Conservation (phyloP, 2,888 invertebrate genomes). For the Trichogramma evanescens region DNA sequence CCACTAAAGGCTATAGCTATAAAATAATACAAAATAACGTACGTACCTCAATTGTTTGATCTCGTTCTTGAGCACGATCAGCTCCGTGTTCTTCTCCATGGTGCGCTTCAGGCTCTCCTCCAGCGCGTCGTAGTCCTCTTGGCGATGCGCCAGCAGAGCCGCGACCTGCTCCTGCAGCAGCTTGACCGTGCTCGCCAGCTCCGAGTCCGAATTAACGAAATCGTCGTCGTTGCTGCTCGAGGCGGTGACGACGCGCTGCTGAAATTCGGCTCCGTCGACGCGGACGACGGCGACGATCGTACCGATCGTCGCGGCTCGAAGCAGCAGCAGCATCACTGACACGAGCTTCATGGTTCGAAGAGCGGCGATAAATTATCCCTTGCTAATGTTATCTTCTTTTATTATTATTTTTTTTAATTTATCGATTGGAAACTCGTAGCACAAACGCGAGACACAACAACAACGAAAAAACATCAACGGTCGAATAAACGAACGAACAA, state of each 20-base stretch:
- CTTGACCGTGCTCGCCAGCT: conserved; percentile 46
- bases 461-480: no score
- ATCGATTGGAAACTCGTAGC: no score
- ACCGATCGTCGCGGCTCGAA: background rate
- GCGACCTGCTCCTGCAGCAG: conserved; percentile 53
- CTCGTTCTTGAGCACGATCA: conserved; percentile 50
- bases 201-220: no score
- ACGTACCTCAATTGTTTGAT: conserved; percentile 50
- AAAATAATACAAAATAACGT: no score
- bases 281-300: background rate
- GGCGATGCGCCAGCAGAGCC: conserved; percentile 50
- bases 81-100: conserved; percentile 51
- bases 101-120: conserved; percentile 51
- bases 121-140: conserved; percentile 52
- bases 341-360: background rate
- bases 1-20: no score
- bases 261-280: no score
- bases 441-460: no score
- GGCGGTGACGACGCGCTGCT: background rate
- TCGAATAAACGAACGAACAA: no score
- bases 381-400: no score
- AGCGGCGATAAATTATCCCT: no score
- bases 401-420: no score
- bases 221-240: no score
- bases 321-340: background rate